These are phyloP conservation scores for Todus mexicanus DNA, from an alignment of 2,797 vertebrate genomes.

Conservation along the genomic window DNA sequence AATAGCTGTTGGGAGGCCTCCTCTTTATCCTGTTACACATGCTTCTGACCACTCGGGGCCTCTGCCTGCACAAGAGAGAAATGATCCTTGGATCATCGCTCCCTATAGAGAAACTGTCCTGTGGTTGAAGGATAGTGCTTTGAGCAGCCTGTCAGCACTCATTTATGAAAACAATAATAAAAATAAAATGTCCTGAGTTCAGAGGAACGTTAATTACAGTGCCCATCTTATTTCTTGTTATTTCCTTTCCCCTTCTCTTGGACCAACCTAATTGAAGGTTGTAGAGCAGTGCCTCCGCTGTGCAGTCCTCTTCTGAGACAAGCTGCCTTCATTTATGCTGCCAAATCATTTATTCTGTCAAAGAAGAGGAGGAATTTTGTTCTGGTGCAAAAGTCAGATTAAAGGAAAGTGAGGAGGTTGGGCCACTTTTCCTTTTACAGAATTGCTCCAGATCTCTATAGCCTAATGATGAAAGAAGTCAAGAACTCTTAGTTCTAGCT, in stretches of 20 bases:
- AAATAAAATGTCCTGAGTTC: neutral
- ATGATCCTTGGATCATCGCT: neutral
- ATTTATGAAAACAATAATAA: neutral
- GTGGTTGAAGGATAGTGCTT: neutral
- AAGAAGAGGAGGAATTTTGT: neutral
- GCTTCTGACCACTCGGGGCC: neutral
- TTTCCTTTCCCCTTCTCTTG: neutral
- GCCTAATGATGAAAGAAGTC: neutral
- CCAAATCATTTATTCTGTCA: neutral
- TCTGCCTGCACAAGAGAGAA: neutral
- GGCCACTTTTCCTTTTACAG: neutral
- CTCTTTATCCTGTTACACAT: neutral
- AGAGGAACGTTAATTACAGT: neutral
- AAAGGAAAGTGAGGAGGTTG: neutral
- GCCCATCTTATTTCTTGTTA: neutral
- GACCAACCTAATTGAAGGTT: neutral
- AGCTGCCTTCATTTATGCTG: neutral
- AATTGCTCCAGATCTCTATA: neutral
- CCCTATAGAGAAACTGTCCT: fast-evolving
- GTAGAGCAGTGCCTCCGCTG: neutral
- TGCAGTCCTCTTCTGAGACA: neutral
- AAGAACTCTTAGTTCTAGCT: neutral
- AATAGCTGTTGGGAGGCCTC: neutral
- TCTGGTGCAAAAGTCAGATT: neutral
- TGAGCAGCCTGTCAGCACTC: neutral